A percentile compares a stretch with the other conserved stretches of the same genome.
These are phyloP conservation scores for Hyperoplus lanceolatus DNA, from an alignment of 2,797 vertebrate species.

Conservation along the genomic window DNA sequence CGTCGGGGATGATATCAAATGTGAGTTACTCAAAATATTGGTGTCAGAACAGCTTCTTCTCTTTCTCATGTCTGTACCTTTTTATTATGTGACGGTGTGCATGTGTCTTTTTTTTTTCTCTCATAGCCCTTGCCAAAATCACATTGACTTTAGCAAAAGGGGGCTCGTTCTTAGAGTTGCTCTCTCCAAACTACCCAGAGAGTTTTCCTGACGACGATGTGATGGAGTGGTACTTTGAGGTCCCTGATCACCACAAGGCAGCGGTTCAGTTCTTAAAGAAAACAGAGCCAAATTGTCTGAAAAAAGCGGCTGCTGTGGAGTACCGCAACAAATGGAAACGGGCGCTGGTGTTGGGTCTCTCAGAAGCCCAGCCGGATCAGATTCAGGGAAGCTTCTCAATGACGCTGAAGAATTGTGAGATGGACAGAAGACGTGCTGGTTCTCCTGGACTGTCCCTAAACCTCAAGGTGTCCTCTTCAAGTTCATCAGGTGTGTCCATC, in stretches of 20 bases:
- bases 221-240: constrained; percentile 89
- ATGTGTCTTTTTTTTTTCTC: background rate
- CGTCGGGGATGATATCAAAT: constrained; percentile 65
- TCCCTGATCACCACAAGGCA: constrained; percentile 83
- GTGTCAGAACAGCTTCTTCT: background rate
- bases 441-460: constrained; percentile 65
- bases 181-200: constrained; percentile 90
- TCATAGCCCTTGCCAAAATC: constrained; percentile 88
- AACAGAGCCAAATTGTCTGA: constrained; percentile 86
- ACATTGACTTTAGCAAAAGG: constrained; percentile 83
- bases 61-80: background rate
- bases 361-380: constrained; percentile 53
- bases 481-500: constrained; percentile 69
- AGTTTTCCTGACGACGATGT: constrained; percentile 90
- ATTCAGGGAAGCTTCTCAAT: constrained; percentile 69
- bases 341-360: constrained; percentile 41
- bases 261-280: constrained; percentile 81
- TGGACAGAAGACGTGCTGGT: constrained; percentile 50
- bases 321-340: constrained; percentile 71
- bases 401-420: constrained; percentile 81
- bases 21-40: constrained; percentile 54
- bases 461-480: constrained; percentile 70
- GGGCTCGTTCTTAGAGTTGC: constrained; percentile 81
- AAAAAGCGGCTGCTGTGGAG: constrained; percentile 85
- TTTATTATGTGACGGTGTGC: background rate